A percentile compares a stretch with the other conserved stretches of the same genome.
These are phyloP conservation scores for Pseudomyrmex pallidus DNA, from an alignment of 1,140 invertebrate genomes.

Conservation along the genomic window DNA sequence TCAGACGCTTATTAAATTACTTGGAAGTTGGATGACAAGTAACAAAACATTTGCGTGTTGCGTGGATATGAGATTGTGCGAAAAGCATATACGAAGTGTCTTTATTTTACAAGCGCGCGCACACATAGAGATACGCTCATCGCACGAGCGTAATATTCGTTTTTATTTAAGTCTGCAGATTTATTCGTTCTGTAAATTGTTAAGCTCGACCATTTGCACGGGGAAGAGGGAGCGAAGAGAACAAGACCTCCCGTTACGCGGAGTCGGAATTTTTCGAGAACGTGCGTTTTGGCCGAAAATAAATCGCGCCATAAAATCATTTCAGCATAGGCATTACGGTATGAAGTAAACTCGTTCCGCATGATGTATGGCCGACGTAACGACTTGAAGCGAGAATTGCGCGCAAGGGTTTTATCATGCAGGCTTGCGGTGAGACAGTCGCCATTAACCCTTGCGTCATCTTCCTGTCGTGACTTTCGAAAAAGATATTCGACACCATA, in stretches of 20 bases:
- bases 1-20: neutral
- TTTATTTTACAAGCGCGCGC: neutral
- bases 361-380: slow-evolving; percentile 67
- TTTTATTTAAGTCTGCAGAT: slow-evolving; percentile 34
- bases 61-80: slow-evolving; percentile 12
- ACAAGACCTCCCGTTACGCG: neutral
- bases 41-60: neutral
- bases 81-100: neutral
- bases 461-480: slow-evolving; percentile 32
- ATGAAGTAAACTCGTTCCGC: slow-evolving; percentile 67
- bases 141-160: slow-evolving; percentile 22
- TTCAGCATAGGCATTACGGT: slow-evolving; percentile 61
- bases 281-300: slow-evolving; percentile 55
- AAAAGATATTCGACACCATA: slow-evolving; percentile 37
- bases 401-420: slow-evolving; percentile 64
- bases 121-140: neutral
- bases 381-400: slow-evolving; percentile 66
- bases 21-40: neutral
- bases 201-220: slow-evolving; percentile 49
- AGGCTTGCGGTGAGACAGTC: slow-evolving; percentile 54
- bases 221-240: neutral
- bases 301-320: slow-evolving; percentile 68
- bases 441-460: slow-evolving; percentile 57
- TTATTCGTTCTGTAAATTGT: slow-evolving; percentile 24
- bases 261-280: slow-evolving; percentile 27